Evolutionary conservation across 2,888 invertebrate species (phyloP), one percentile per base, ranked within the genome.

Genomic region (Patella pellucida): DNA sequence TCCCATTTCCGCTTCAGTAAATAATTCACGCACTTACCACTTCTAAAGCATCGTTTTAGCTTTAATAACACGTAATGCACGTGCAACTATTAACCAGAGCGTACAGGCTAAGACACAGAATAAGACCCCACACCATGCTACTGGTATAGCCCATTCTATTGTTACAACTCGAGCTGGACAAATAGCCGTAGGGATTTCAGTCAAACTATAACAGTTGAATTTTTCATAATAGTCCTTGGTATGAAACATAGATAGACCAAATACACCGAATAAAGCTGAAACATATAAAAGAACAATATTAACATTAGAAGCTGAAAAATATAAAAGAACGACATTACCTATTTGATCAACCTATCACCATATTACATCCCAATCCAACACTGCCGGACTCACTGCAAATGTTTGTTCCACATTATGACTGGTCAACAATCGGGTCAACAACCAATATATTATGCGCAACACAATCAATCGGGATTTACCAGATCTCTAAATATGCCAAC

Each of bases 211-310:
- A 73, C 88, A 87, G 69, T 83, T 79, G 71, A 83, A 84, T 23
- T 78, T 81, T 79, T 87, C 87, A 75, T 88, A 89, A 74, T 83
- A 85, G 51, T 96, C 93, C 90, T 97, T 97, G 92, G 96, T 96
- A 92, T 97, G 96, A 89, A 97, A 96, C 90, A 97, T 97, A 92
- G 96, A 95, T 78, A 97, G 92, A 0, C 97, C 96, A 92, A 97
- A 97, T 83, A 96, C 93, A 41, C 96, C 96, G 91, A 97, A 97
- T 1, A 96, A 94, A 56, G 96, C 97, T 97, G 93, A 52, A 92
- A 85, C 79, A 76, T 76, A 77, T 72, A 89, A 88, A 74, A 77
- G 56, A 73, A 31, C 71, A 72, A 68, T 73, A 27, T 19, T 23
- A n/a, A 41, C 23, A 19, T 0, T 54, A 16, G 16, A 7, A 16